Conservation (phyloP, 2,113 vertebrate species). For the Ptychochromis oligacanthus region DNA sequence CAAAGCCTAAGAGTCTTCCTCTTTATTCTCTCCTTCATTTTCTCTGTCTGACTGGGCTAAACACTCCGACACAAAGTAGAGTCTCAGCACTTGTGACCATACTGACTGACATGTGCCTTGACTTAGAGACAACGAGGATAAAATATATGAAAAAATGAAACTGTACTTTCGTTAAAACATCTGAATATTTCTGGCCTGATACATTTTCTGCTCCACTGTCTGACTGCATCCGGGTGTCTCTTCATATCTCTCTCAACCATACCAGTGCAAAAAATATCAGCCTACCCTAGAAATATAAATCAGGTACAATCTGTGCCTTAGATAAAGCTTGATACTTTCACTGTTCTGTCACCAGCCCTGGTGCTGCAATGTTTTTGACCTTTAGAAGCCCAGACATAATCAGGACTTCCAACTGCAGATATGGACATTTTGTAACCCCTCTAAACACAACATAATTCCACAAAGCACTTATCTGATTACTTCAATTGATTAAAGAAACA, state of each 20-base stretch:
- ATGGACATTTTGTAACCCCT: neutral
- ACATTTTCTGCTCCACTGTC: slow-evolving; percentile 15
- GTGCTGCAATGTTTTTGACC: neutral
- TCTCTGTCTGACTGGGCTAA: neutral
- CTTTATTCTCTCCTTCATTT: neutral
- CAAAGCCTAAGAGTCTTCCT: neutral
- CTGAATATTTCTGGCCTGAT: slow-evolving; percentile 4
- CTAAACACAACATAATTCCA: neutral
- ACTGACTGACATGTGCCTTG: neutral
- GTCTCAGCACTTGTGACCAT: neutral
- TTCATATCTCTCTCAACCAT: neutral
- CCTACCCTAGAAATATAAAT: neutral
- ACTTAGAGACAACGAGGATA: neutral
- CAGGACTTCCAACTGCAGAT: neutral
- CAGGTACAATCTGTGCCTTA: neutral
- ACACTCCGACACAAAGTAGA: neutral
- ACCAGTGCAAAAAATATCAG: neutral
- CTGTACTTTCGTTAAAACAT: neutral
- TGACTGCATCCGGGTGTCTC: slow-evolving; percentile 2
- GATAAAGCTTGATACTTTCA: neutral
- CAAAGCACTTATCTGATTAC: neutral
- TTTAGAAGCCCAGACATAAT: neutral
- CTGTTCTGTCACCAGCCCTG: neutral
- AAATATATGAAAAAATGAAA: neutral
- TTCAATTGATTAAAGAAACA: neutral